Conservation (phyloP, 2,888 invertebrate genomes). For the Schizaphis graminum region DNA sequence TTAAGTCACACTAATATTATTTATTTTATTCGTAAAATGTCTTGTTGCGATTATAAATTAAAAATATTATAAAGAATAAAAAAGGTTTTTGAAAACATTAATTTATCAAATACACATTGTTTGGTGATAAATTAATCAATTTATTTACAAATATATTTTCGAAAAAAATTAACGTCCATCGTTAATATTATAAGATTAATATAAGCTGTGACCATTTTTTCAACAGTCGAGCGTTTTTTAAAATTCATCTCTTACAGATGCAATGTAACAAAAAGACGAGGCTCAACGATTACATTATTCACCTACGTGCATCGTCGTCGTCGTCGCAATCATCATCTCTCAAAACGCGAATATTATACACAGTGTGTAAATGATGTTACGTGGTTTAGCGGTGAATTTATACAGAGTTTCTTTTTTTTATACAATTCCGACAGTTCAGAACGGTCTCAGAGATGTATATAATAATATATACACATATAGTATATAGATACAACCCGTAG, state of each 20-base stretch:
- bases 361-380: not conserved
- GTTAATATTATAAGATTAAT: not conserved
- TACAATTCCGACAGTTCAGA: not conserved
- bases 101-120: not conserved
- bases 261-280: not conserved
- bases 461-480: not conserved
- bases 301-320: not conserved
- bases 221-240: not conserved
- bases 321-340: not conserved
- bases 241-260: not conserved
- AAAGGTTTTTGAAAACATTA: not conserved
- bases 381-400: not conserved
- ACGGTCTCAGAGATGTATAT: not conserved
- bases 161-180: not conserved
- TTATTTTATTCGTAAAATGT: not conserved
- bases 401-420: not conserved
- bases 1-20: not conserved
- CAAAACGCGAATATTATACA: not conserved
- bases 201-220: not conserved
- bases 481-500: not conserved
- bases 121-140: not conserved
- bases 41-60: not conserved
- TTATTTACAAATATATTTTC: not conserved
- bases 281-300: constrained; percentile 12
- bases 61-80: not conserved